Conservation (phyloP, 2,797 vertebrate genomes). For the Pitangus sulphuratus region DNA sequence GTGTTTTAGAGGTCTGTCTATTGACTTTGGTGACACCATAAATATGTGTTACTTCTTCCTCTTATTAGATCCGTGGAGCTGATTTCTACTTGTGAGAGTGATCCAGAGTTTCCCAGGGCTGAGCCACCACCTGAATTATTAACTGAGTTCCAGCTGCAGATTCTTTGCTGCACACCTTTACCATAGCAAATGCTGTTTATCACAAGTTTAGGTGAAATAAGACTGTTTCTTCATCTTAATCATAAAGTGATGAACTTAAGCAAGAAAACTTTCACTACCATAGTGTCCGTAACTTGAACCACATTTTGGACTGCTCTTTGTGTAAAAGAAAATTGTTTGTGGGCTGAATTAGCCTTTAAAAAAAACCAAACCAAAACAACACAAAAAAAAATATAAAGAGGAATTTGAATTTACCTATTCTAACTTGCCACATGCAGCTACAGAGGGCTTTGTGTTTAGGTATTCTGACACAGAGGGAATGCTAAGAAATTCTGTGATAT, state of each 20-base stretch:
- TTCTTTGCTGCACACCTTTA: not conserved
- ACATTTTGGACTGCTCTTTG: not conserved
- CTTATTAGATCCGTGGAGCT: not conserved
- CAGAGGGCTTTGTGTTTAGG: not conserved
- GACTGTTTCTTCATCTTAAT: not conserved
- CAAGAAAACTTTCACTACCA: not conserved
- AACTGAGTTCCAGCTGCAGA: not conserved
- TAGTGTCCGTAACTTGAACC: not conserved
- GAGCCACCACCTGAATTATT: constrained; percentile 20
- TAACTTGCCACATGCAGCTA: not conserved
- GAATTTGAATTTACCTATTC: not conserved
- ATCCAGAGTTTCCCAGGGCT: not conserved
- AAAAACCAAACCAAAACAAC: not conserved
- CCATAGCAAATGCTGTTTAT: not conserved
- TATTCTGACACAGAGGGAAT: not conserved
- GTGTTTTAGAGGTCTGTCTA: constrained; percentile 45
- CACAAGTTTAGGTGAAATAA: not conserved
- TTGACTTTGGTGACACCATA: constrained; percentile 30
- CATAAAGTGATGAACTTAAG: not conserved
- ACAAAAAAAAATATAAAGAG: not conserved
- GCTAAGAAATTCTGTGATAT: not conserved
- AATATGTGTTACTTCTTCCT: constrained; percentile 21
- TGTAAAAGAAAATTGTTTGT: not conserved
- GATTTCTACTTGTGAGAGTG: not conserved
- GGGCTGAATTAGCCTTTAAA: not conserved